phyloP scores from a whole-genome alignment of 1,140 invertebrate species.

The Plodia interpunctella region DNA sequence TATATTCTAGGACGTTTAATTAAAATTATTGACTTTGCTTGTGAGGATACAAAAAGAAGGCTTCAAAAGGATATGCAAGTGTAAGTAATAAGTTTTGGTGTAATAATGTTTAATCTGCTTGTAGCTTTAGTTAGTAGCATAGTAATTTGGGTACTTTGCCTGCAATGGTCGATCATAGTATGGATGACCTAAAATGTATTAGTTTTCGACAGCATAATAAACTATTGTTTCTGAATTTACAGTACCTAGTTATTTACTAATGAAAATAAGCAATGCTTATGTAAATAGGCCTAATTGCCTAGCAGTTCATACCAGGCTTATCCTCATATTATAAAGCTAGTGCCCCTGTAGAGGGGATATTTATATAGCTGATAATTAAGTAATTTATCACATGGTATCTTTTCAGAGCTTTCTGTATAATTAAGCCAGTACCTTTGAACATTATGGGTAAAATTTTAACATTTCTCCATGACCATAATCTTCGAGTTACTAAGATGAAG shows the following conservation, averaged over 20 bases:
- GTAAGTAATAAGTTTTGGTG: constrained; percentile 60
- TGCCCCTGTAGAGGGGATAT: too few species aligned
- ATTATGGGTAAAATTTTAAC: constrained; percentile 87
- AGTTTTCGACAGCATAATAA: too few species aligned
- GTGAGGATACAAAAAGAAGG: constrained; percentile 80
- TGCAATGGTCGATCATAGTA: too few species aligned
- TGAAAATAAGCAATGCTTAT: too few species aligned
- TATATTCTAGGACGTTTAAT: constrained; percentile 87
- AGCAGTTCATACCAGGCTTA: too few species aligned
- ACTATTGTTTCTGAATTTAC: too few species aligned
- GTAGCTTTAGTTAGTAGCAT: constrained; percentile 12
- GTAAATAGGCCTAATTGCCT: too few species aligned
- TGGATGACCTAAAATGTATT: too few species aligned
- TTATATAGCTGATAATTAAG: too few species aligned
- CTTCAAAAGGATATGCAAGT: constrained; percentile 79
- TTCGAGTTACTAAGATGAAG: constrained; percentile 85
- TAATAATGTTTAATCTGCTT: constrained; percentile 8
- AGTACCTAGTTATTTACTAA: too few species aligned
- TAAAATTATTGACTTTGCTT: constrained; percentile 87
- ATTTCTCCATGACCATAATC: constrained; percentile 80
- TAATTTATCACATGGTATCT: constrained; percentile 22
- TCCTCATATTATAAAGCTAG: too few species aligned
- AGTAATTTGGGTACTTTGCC: too few species aligned
- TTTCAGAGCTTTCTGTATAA: constrained; percentile 85
- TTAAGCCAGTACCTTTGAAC: constrained; percentile 84